Conservation (phyloP, 2,113 vertebrate species). For the Terrapene triunguis region DNA sequence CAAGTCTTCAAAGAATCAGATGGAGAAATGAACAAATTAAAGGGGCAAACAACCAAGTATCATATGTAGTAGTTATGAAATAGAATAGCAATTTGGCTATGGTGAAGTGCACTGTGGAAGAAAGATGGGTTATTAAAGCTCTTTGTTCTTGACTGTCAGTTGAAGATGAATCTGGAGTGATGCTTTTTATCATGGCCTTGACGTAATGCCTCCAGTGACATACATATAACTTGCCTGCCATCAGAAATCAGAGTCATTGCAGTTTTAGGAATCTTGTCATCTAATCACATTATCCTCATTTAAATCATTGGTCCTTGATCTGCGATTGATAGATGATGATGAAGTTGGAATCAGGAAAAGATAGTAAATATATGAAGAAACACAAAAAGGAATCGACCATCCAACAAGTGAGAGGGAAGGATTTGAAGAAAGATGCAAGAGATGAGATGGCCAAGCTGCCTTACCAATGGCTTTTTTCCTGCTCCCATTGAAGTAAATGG, state of each 20-base stretch:
- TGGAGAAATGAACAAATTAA: conserved; percentile 51
- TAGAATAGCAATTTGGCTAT: conserved; percentile 49
- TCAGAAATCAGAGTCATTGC: conserved; percentile 13
- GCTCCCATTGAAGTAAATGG: background rate
- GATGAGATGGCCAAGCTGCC: background rate
- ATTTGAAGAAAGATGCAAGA: background rate
- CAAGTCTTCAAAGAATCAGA: conserved; percentile 57
- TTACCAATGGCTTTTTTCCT: background rate
- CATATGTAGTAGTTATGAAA: background rate
- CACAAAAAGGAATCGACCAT: background rate
- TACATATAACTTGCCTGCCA: background rate
- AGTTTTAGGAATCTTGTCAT: background rate
- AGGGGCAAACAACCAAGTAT: conserved; percentile 15
- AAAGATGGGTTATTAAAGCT: conserved; percentile 53
- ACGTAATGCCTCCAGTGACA: conserved; percentile 37
- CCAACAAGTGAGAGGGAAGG: background rate
- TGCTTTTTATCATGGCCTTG: conserved; percentile 38
- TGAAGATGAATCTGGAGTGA: conserved; percentile 45
- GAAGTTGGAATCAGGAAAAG: background rate
- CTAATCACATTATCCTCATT: background rate
- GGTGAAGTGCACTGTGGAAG: conserved; percentile 6
- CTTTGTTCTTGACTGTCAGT: conserved; percentile 41
- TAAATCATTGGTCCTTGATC: background rate
- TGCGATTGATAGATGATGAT: background rate
- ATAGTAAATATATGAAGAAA: background rate